Evolutionary conservation across 2,888 invertebrate species (phyloP).

Genomic region (Nowickia ferox): DNA sequence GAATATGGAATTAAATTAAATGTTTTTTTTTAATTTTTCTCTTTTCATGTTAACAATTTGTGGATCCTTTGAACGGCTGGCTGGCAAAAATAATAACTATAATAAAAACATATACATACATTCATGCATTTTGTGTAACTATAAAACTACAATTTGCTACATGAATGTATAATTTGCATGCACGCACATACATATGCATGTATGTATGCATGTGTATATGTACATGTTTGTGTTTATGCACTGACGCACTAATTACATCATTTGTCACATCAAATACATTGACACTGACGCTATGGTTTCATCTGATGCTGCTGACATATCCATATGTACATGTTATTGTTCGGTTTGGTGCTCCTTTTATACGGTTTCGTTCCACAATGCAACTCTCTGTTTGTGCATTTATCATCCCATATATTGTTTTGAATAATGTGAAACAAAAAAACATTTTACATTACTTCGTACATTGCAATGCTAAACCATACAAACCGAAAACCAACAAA

Average conservation of each 20-base stretch:
- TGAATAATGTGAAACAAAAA: conserved; percentile 21
- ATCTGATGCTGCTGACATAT: conserved; percentile 3
- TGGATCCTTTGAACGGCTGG: conserved; percentile 30
- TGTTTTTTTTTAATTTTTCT: conserved; percentile 24
- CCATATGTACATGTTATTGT: neutral
- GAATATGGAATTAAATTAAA: too few species aligned
- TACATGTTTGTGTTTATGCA: conserved; percentile 20
- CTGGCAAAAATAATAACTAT: conserved; percentile 16
- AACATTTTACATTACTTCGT: too few species aligned
- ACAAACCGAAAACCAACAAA: too few species aligned
- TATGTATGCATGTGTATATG: conserved; percentile 4
- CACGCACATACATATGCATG: neutral
- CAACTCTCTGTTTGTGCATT: conserved; percentile 2
- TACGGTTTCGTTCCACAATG: neutral
- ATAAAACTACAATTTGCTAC: neutral
- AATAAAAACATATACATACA: neutral
- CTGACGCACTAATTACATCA: conserved; percentile 54
- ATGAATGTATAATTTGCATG: conserved; percentile 20
- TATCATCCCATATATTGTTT: neutral
- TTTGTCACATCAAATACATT: conserved; percentile 61
- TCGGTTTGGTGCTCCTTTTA: conserved; percentile 32
- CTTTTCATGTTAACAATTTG: conserved; percentile 45
- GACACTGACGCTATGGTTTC: conserved; percentile 40
- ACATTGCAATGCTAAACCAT: too few species aligned
- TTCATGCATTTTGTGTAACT: neutral